Percentiles rank a stretch among this genome's conserved stretches.
Evolutionary conservation across 2,797 vertebrate species (phyloP).

Genomic region (Liasis olivaceus): DNA sequence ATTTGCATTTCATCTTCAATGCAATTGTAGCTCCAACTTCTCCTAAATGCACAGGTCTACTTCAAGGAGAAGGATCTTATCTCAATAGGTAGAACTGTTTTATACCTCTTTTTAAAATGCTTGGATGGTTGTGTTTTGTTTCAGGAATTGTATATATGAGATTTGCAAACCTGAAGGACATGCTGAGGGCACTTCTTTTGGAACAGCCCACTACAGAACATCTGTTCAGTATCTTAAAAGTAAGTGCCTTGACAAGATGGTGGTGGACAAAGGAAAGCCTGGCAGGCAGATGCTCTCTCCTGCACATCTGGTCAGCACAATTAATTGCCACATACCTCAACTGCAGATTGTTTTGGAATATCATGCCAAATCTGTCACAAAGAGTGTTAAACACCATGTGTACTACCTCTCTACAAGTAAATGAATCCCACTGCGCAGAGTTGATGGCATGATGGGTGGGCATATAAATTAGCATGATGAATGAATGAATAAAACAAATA

Average conservation of each 20-base stretch:
- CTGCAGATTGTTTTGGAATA: too few relatives aligned
- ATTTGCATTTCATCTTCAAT: not conserved
- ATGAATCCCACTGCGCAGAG: too few relatives aligned
- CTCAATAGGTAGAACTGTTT: not conserved
- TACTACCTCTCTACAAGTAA: too few relatives aligned
- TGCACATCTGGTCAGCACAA: not conserved
- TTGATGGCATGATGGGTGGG: too few relatives aligned
- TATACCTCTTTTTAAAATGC: not conserved
- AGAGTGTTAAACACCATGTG: too few relatives aligned
- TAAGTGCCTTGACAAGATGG: not conserved
- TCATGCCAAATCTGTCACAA: too few relatives aligned
- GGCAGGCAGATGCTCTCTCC: not conserved
- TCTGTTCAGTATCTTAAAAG: not conserved
- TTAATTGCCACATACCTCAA: not conserved
- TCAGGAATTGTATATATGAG: not conserved
- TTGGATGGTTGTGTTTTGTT: not conserved
- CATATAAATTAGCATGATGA: too few relatives aligned
- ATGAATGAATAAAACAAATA: too few relatives aligned
- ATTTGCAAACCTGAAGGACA: not conserved
- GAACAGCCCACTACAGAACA: not conserved
- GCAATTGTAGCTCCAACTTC: not conserved
- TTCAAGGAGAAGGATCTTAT: not conserved
- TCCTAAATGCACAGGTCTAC: not conserved
- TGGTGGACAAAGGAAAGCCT: not conserved
- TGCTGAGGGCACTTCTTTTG: not conserved